Conservation (phyloP, 2,113 vertebrate genomes). For the Falcunculus frontatus region DNA sequence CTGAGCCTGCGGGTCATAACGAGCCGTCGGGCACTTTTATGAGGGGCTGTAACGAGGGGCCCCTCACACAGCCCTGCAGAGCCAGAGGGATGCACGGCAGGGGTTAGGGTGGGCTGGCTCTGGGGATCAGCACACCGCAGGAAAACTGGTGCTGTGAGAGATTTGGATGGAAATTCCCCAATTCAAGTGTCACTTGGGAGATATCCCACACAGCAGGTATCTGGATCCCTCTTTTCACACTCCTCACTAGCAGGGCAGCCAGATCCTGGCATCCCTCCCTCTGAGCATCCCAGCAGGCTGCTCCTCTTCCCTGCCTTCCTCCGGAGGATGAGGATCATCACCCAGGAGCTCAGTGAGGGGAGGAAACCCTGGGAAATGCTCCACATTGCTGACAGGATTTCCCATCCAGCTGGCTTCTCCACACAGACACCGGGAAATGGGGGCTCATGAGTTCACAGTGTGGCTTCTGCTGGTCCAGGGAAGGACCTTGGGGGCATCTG, state of each 20-base stretch:
- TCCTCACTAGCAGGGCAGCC: not conserved
- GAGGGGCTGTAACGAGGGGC: not conserved
- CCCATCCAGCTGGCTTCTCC: not conserved
- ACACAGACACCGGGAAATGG: rapidly evolving
- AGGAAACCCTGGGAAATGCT: not conserved
- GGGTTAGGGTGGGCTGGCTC: not conserved
- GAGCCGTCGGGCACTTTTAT: not conserved
- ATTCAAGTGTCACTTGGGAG: not conserved
- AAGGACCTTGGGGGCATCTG: too few species aligned
- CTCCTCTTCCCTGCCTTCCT: not conserved
- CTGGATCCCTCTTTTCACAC: not conserved
- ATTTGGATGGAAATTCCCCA: not conserved
- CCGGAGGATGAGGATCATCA: not conserved
- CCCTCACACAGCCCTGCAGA: not conserved
- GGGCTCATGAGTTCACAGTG: rapidly evolving
- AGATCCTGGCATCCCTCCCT: not conserved
- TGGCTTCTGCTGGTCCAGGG: not conserved
- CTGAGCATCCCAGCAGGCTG: not conserved
- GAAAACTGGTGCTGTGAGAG: not conserved
- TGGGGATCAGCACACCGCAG: rapidly evolving
- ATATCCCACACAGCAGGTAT: not conserved
- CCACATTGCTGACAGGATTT: rapidly evolving
- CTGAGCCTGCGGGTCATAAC: not conserved
- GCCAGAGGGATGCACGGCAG: not conserved
- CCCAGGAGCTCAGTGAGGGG: not conserved